These are phyloP conservation scores for Chloromyia formosa DNA, from an alignment of 2,888 invertebrate species.

Conservation along the genomic window DNA sequence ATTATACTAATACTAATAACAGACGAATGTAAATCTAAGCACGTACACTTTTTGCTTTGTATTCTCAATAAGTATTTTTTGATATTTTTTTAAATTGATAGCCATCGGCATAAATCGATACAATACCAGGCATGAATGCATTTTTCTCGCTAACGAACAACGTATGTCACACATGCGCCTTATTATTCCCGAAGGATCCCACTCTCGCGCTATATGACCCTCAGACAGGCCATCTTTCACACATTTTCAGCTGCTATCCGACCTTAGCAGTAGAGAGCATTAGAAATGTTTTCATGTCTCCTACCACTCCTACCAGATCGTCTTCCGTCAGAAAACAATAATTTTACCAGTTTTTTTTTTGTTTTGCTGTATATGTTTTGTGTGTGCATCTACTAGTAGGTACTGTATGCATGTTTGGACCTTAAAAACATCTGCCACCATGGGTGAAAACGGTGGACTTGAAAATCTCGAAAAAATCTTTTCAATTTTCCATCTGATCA, in stretches of 20 bases:
- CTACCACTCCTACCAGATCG: too few species aligned
- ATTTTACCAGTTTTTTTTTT: not conserved
- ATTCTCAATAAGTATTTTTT: too few species aligned
- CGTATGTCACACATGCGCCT: not conserved
- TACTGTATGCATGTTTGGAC: not conserved
- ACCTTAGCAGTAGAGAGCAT: not conserved
- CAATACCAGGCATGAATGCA: not conserved
- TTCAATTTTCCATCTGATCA: slow-evolving; percentile 14
- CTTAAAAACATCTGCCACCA: slow-evolving; percentile 24
- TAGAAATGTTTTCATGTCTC: not conserved
- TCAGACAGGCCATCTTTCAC: not conserved
- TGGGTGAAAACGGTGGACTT: slow-evolving; percentile 20
- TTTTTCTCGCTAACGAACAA: not conserved
- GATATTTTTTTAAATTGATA: not conserved
- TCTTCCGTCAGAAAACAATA: too few species aligned
- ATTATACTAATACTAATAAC: too few species aligned
- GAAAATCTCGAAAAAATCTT: slow-evolving; percentile 29
- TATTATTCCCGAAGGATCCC: not conserved
- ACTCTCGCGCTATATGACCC: not conserved
- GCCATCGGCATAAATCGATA: slow-evolving; percentile 3
- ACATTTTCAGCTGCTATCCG: slow-evolving; percentile 26
- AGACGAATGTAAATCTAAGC: too few species aligned
- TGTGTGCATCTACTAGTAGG: not conserved
- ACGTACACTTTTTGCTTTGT: too few species aligned
- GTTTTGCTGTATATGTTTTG: not conserved